phyloP scores from a whole-genome alignment of 2,113 vertebrate species.

The Elanus axillaris region DNA sequence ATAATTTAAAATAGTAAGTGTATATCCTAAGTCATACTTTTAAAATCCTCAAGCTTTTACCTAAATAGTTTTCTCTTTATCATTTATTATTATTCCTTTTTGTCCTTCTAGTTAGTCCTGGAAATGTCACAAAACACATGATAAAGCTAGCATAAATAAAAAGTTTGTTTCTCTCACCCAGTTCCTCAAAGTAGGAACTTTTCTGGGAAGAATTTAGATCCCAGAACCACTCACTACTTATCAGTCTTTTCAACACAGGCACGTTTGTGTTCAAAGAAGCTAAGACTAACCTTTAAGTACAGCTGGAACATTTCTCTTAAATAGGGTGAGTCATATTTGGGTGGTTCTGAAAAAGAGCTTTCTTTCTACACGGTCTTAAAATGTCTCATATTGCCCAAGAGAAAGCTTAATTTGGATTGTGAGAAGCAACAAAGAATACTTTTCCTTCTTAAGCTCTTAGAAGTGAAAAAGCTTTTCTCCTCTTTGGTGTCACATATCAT shows the following conservation, averaged over 20 bases:
- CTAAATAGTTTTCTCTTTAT: background rate
- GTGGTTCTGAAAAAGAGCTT: background rate
- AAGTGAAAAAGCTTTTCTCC: background rate
- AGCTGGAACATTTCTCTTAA: background rate
- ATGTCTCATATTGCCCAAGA: background rate
- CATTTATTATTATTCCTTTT: background rate
- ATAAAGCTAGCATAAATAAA: background rate
- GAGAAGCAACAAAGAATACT: background rate
- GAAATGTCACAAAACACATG: background rate
- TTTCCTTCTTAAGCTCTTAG: background rate
- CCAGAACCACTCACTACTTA: background rate
- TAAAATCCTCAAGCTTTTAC: background rate
- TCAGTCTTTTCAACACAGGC: background rate
- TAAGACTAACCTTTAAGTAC: background rate
- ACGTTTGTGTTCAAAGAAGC: background rate
- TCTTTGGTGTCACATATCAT: background rate
- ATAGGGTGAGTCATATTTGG: background rate
- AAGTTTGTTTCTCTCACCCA: background rate
- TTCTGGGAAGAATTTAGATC: background rate
- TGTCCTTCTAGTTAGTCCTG: background rate
- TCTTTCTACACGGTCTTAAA: background rate
- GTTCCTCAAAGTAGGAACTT: background rate
- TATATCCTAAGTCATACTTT: background rate
- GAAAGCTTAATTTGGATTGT: background rate
- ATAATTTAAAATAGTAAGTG: background rate